A percentile compares a stretch with the other conserved stretches of the same genome.
phyloP scores from a whole-genome alignment of 2,888 invertebrate genomes.

The Hydraecia micacea region DNA sequence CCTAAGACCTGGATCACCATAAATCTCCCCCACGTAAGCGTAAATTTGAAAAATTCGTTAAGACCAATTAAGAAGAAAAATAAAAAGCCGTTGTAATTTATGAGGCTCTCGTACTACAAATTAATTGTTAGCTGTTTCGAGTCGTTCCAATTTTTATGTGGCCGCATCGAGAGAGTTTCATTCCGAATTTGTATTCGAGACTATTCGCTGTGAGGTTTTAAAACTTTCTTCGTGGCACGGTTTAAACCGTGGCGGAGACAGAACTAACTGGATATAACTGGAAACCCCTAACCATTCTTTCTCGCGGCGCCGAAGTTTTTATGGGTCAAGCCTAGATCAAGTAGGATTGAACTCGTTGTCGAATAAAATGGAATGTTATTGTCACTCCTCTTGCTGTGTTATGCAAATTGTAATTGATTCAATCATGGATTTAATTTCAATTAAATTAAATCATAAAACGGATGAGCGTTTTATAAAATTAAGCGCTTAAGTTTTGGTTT shows the following conservation, averaged over 20 bases:
- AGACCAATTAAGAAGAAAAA: slow-evolving; percentile 68
- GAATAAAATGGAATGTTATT: slow-evolving; percentile 57
- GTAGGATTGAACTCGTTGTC: slow-evolving; percentile 76
- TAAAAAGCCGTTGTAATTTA: slow-evolving; percentile 69
- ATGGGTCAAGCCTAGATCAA: slow-evolving; percentile 88
- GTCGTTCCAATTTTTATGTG: slow-evolving; percentile 73
- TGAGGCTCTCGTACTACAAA: slow-evolving; percentile 70
- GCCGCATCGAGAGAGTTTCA: slow-evolving; percentile 74
- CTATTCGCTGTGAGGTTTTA: slow-evolving; percentile 79
- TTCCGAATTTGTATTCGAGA: slow-evolving; percentile 84
- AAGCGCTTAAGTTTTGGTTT: neutral
- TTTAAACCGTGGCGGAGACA: slow-evolving; percentile 82
- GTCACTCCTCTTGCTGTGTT: slow-evolving; percentile 29
- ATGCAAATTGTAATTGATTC: slow-evolving; percentile 40
- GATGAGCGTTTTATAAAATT: neutral
- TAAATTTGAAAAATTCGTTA: slow-evolving; percentile 68
- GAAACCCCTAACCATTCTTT: slow-evolving; percentile 83
- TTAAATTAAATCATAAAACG: neutral
- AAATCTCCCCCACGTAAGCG: slow-evolving; percentile 62
- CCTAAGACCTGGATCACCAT: slow-evolving; percentile 58
- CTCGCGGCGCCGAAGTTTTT: slow-evolving; percentile 81
- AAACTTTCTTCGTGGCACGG: slow-evolving; percentile 83
- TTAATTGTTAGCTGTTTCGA: slow-evolving; percentile 72
- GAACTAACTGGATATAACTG: slow-evolving; percentile 85
- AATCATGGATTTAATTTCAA: slow-evolving; percentile 26